Evolutionary conservation across 2,888 invertebrate species (phyloP).

Genomic region (Drosophila siamana): DNA sequence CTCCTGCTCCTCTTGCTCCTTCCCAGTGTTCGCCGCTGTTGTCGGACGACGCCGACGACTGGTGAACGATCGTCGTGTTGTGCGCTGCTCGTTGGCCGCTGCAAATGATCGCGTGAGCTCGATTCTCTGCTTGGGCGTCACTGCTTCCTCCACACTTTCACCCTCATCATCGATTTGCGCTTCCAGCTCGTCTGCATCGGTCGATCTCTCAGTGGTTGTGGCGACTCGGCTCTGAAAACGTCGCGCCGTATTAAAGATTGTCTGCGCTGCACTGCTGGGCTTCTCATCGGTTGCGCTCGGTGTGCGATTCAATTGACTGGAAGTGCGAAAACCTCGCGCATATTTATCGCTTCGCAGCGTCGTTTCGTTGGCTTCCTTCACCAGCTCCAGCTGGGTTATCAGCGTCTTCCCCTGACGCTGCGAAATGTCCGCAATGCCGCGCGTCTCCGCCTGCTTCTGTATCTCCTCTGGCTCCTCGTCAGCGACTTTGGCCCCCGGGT

Average conservation of each 20-base stretch:
- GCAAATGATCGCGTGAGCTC: not conserved
- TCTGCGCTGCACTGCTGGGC: constrained; percentile 11
- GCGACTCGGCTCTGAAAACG: constrained; percentile 28
- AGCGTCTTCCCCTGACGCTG: constrained; percentile 65
- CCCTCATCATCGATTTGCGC: constrained; percentile 45
- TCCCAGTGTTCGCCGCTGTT: too few species aligned
- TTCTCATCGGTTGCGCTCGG: too few species aligned
- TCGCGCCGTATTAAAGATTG: constrained; percentile 16
- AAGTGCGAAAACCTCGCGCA: too few species aligned
- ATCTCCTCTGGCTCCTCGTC: constrained; percentile 37
- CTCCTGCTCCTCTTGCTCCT: too few species aligned
- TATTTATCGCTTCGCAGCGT: too few species aligned
- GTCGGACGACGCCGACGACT: not conserved
- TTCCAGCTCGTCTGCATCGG: constrained; percentile 20
- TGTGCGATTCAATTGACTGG: too few species aligned
- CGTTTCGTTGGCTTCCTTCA: constrained; percentile 31
- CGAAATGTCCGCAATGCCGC: not conserved
- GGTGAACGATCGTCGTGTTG: not conserved
- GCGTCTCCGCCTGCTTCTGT: not conserved
- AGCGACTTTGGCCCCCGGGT: constrained; percentile 77
- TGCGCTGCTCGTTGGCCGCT: not conserved
- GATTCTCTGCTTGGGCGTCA: not conserved
- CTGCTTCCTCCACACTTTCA: constrained; percentile 7
- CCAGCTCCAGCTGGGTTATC: constrained; percentile 30
- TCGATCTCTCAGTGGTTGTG: not conserved